Percentiles rank a stretch among this genome's conserved stretches.
Evolutionary conservation across 1,140 invertebrate genomes (phyloP).

Genomic region (Pogonomyrmex californicus): DNA sequence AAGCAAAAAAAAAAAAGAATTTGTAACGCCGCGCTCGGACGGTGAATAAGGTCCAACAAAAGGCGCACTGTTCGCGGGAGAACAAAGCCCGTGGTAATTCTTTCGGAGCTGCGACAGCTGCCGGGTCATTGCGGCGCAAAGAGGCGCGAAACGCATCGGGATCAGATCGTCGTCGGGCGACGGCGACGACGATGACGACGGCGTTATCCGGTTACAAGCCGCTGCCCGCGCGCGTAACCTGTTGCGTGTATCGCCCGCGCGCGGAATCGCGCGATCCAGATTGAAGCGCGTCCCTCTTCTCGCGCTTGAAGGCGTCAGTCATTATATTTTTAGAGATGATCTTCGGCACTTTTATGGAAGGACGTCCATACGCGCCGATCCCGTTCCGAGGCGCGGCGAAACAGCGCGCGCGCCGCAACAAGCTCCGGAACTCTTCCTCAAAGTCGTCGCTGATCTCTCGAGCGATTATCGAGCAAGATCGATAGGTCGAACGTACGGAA

Average conservation of each 20-base stretch:
- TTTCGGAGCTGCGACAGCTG: constrained; percentile 37
- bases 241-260: constrained; percentile 45
- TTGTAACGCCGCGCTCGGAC: not conserved
- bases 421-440: not conserved
- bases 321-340: constrained; percentile 78
- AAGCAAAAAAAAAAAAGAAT: constrained; percentile 15
- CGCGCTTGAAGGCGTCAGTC: constrained; percentile 52
- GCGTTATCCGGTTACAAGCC: not conserved
- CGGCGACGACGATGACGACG: not conserved
- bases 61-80: constrained; percentile 59
- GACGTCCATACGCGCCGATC: constrained; percentile 18
- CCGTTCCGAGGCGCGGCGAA: constrained; percentile 19
- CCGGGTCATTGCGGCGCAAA: constrained; percentile 13
- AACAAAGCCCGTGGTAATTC: constrained; percentile 49
- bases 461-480: not conserved
- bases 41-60: constrained; percentile 49
- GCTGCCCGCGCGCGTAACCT: constrained; percentile 40
- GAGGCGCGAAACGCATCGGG: constrained; percentile 42
- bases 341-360: constrained; percentile 72
- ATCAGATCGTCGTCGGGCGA: constrained; percentile 20
- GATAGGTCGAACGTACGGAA: not conserved
- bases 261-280: constrained; percentile 62
- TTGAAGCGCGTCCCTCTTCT: constrained; percentile 38
- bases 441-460: not conserved
- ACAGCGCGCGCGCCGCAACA: not conserved